These are phyloP conservation scores for Engraulis encrasicolus DNA, from an alignment of 2,113 vertebrate genomes.

Conservation along the genomic window DNA sequence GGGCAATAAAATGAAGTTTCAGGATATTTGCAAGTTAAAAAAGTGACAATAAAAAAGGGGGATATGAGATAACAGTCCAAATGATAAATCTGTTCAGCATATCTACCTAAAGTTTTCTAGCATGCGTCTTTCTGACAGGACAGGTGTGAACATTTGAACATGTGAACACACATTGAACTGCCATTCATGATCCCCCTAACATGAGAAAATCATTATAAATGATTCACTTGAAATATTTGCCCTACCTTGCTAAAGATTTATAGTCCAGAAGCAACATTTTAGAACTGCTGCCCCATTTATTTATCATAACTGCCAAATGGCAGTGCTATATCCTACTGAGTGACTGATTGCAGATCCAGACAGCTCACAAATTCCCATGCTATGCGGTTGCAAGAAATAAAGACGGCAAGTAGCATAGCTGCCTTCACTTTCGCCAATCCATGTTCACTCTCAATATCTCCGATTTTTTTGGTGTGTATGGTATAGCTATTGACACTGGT, in stretches of 20 bases:
- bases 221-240: too few species aligned
- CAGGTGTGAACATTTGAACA: not conserved
- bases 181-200: not conserved
- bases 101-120: not conserved
- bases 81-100: too few species aligned
- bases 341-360: not conserved
- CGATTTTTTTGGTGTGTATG: not conserved
- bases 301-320: not conserved
- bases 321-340: not conserved
- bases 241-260: too few species aligned
- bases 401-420: too few species aligned
- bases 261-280: too few species aligned
- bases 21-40: too few species aligned
- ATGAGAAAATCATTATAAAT: not conserved
- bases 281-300: not conserved
- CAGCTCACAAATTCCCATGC: not conserved
- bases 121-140: not conserved
- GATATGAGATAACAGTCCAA: too few species aligned
- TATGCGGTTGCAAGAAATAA: too few species aligned
- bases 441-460: not conserved
- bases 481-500: not conserved
- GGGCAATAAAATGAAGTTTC: too few species aligned
- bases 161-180: not conserved
- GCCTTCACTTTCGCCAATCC: not conserved
- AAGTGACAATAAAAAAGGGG: too few species aligned